phyloP scores from a whole-genome alignment of 2,888 invertebrate genomes.

The Andrena camellia region DNA sequence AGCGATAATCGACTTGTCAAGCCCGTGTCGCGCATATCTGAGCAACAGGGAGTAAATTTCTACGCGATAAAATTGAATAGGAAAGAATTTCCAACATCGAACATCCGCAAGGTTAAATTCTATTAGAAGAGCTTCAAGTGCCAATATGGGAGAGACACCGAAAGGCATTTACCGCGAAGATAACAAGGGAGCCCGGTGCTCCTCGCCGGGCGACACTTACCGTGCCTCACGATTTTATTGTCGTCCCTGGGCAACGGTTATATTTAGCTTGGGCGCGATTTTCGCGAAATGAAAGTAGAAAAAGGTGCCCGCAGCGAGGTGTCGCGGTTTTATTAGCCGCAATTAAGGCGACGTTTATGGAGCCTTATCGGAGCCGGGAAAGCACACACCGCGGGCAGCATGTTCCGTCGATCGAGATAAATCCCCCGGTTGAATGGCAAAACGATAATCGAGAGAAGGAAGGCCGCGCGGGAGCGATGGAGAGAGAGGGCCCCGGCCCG shows the following conservation, averaged over 20 bases:
- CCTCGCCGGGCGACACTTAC: not conserved
- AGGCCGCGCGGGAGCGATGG: not conserved
- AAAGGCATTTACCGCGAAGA: conserved; percentile 13
- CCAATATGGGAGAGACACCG: conserved; percentile 2
- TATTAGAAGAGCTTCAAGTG: not conserved
- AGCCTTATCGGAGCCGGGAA: conserved; percentile 32
- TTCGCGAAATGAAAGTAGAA: not conserved
- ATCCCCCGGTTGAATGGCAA: conserved; percentile 67
- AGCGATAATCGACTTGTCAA: no score
- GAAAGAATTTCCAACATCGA: not conserved
- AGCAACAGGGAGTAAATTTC: not conserved
- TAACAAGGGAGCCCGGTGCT: not conserved
- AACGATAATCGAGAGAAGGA: conserved; percentile 66
- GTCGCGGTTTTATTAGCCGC: conserved; percentile 54
- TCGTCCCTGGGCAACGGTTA: not conserved
- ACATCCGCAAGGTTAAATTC: not conserved
- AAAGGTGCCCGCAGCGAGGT: not conserved
- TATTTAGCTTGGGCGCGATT: not conserved
- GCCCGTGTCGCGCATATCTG: no score
- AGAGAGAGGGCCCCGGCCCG: conserved; percentile 20
- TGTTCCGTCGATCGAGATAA: conserved; percentile 73
- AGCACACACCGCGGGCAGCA: conserved; percentile 38
- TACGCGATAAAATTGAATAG: not conserved
- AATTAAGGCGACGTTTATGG: conserved; percentile 57
- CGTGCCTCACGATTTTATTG: not conserved